Evolutionary conservation across 2,113 vertebrate species (phyloP), one percentile per base, ranked within the genome.

Genomic region (Calidris pygmaea): DNA sequence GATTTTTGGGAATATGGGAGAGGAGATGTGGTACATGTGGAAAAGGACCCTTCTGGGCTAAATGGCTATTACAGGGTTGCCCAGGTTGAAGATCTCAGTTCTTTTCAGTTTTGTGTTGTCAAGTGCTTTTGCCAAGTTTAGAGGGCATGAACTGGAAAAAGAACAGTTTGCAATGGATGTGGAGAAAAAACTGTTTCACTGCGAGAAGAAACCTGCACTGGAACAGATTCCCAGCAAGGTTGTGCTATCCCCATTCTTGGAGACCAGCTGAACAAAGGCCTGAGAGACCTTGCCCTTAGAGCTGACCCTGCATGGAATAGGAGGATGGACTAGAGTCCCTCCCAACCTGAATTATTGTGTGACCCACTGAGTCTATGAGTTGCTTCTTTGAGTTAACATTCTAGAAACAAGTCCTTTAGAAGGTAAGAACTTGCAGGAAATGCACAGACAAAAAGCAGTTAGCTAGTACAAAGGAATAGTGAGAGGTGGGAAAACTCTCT

Each of bases 21-120:
- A 26, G 12, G 17, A 67, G 10, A 50, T 4, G 0, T 13, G 22
- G 7, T n/a, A 24, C 0, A 0, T 12, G 3, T 1, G 1, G 77
- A 53, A 62, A 85, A 35, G 9, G 32, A 60, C 72, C 32, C 6
- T 63, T 62, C 0, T 3, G 27, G 19, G 65, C 22, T 74, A 74
- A 78, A 82, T 39, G 18, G 16, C 8, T 55, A 2, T 45, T 78
- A 30, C 5, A 43, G 39, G 4, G 3, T 30, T 66, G 27, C 8
- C 24, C 55, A 39, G 3, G 26, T 14, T 91, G 20, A 80, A 60
- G 53, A 20, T 21, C 18, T 74, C 27, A 17, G 10, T 58, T 67
- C 56, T 62, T 58, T 48, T 53, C 21, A 59, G 8, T 67, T 67
- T 66, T 78, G 41, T 58, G 24, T 17, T 27, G 4, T 63, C 81